phyloP scores from a whole-genome alignment of 2,888 invertebrate species.

The Ichneumoninae sp. region DNA sequence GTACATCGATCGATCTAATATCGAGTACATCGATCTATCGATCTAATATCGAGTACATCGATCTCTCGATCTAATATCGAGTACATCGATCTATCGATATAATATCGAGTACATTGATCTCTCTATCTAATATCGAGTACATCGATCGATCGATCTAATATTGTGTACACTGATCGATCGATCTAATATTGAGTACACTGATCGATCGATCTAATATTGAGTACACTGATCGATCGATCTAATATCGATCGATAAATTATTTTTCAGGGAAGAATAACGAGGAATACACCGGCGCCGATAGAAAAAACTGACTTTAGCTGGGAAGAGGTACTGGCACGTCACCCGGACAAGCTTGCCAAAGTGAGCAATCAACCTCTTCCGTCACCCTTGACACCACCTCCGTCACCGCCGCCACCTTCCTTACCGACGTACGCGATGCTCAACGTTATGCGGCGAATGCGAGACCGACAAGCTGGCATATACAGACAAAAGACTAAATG shows the following conservation, averaged over 20 bases:
- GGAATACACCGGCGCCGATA: slow-evolving; percentile 76
- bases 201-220: neutral
- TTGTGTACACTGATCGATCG: neutral
- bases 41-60: too few relatives aligned
- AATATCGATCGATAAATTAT: neutral
- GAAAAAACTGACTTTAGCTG: slow-evolving; percentile 83
- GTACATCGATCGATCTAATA: neutral
- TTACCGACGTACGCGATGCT: slow-evolving; percentile 90
- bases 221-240: too few relatives aligned
- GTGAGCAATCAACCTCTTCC: slow-evolving; percentile 76
- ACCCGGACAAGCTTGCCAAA: slow-evolving; percentile 84
- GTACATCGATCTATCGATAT: too few relatives aligned
- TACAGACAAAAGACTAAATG: slow-evolving; percentile 77
- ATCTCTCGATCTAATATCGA: neutral
- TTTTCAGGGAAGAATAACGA: slow-evolving; percentile 79
- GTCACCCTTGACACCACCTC: slow-evolving; percentile 77
- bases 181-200: too few relatives aligned
- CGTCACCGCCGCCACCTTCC: slow-evolving; percentile 78
- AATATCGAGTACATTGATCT: too few relatives aligned
- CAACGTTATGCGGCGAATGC: slow-evolving; percentile 88
- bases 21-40: neutral
- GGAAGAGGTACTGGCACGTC: slow-evolving; percentile 84
- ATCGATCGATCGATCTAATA: neutral
- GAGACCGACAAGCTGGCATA: slow-evolving; percentile 85
- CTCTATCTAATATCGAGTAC: neutral